Conservation (phyloP, 2,113 vertebrate species). For the Otus sunia region DNA sequence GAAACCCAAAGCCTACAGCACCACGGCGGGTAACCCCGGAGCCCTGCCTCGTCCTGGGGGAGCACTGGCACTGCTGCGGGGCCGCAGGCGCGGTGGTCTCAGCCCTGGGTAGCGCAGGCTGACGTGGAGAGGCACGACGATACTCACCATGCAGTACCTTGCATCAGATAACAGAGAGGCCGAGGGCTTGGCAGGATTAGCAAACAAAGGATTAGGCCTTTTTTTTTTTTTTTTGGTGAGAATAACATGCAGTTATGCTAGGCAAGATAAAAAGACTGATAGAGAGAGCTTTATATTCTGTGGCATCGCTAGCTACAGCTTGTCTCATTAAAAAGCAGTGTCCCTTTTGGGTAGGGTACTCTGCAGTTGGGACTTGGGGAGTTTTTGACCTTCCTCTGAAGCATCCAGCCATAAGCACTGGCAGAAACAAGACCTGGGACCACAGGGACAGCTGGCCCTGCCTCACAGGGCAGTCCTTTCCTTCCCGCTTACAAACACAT, state of each 20-base stretch:
- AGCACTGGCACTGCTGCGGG: neutral
- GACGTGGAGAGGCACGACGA: neutral
- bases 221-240: neutral
- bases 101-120: neutral
- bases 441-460: neutral
- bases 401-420: conserved; percentile 43
- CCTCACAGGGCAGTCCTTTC: neutral
- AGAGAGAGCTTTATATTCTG: neutral
- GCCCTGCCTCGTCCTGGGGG: neutral
- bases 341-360: neutral
- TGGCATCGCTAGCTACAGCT: neutral
- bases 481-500: neutral
- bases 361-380: neutral
- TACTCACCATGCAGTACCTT: neutral
- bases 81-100: neutral
- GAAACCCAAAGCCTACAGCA: neutral
- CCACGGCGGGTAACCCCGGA: neutral
- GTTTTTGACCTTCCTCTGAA: conserved; percentile 62
- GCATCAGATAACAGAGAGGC: neutral
- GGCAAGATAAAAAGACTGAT: neutral
- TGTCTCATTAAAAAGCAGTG: neutral
- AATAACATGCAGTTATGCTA: neutral
- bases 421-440: conserved; percentile 26
- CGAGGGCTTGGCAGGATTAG: neutral
- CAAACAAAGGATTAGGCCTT: neutral